These are phyloP conservation scores for Philotrypesis tridentata DNA, from an alignment of 1,140 invertebrate genomes.

Conservation along the genomic window DNA sequence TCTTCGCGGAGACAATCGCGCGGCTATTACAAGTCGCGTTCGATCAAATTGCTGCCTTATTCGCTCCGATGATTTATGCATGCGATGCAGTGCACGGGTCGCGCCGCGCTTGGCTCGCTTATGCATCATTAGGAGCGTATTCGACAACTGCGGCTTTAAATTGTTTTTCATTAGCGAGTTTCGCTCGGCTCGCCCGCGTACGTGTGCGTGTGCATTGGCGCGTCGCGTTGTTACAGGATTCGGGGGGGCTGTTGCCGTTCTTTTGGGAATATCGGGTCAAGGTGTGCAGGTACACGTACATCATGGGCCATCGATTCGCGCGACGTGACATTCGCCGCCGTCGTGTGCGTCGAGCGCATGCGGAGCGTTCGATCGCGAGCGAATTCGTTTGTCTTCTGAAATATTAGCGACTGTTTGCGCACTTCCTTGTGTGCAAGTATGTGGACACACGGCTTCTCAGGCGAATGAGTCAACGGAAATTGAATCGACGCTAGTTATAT, in stretches of 20 bases:
- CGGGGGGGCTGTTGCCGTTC: too few species aligned
- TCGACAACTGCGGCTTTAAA: too few species aligned
- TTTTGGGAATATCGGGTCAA: too few species aligned
- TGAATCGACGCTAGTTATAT: background rate
- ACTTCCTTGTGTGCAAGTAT: background rate
- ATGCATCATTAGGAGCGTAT: background rate
- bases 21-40: background rate
- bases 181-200: too few species aligned
- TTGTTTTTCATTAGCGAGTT: too few species aligned
- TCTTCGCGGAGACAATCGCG: too few species aligned
- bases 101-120: background rate
- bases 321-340: background rate
- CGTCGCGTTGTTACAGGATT: too few species aligned
- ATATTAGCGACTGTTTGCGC: background rate
- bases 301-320: too few species aligned
- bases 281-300: too few species aligned
- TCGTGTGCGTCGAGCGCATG: background rate
- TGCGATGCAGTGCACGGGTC: background rate
- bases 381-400: background rate
- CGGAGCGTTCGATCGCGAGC: background rate
- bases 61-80: background rate
- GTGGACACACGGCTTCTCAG: too few species aligned
- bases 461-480: background rate
- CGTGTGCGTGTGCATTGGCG: too few species aligned
- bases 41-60: background rate